Conservation (phyloP, 1,140 invertebrate species). For the Ylistrum balloti region DNA sequence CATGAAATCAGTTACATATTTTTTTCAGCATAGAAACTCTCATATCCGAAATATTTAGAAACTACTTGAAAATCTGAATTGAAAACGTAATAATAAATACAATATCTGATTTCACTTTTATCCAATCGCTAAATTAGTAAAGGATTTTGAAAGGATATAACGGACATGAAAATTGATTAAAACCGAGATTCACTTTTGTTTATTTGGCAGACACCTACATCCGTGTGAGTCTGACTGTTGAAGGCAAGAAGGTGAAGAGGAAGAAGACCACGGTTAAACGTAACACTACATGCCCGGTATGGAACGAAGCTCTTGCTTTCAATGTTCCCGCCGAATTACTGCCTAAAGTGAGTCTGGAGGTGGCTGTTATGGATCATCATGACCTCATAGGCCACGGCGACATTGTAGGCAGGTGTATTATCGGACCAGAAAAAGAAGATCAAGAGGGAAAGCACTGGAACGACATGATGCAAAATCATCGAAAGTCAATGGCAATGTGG, state of each 20-base stretch:
- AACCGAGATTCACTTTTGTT: constrained; percentile 34
- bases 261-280: constrained; percentile 85
- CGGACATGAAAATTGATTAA: too few relatives aligned
- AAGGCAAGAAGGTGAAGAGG: constrained; percentile 85
- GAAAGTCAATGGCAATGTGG: constrained; percentile 93
- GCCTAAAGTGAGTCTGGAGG: constrained; percentile 75
- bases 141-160: too few relatives aligned
- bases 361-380: constrained; percentile 74
- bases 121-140: too few relatives aligned
- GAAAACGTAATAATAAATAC: too few relatives aligned
- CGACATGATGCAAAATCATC: constrained; percentile 91
- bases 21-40: too few relatives aligned
- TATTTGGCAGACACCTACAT: constrained; percentile 85
- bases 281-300: constrained; percentile 85
- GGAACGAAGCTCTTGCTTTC: constrained; percentile 86
- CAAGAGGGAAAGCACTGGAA: constrained; percentile 91
- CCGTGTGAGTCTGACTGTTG: constrained; percentile 85
- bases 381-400: constrained; percentile 78
- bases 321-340: constrained; percentile 83
- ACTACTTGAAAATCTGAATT: too few relatives aligned
- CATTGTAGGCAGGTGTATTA: constrained; percentile 71
- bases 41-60: too few relatives aligned
- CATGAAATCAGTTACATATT: too few relatives aligned
- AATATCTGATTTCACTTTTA: too few relatives aligned
- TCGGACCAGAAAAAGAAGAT: constrained; percentile 85